Base-by-base conservation (phyloP, 2,888 invertebrate species). In the Aradus depressus region DNA sequence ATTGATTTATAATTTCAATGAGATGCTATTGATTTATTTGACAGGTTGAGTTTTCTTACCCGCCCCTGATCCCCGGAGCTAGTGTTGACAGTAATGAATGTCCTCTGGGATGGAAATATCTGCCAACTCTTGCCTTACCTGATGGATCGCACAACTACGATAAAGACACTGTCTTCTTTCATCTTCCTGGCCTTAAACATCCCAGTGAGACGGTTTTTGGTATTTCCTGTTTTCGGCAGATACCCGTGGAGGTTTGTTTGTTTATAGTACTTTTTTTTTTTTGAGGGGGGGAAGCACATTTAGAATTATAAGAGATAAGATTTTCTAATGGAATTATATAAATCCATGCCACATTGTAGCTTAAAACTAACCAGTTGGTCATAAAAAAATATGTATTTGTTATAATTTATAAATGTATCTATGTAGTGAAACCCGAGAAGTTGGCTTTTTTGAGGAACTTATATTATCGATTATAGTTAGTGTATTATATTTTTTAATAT, bases 91-190 rank as follows among this genome's bases (percentile, higher is more conserved):
- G 58, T 53, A 79, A 85, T 60, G 90, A 91, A 63, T 80, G 93
- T 56, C 96, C 96, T 2, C 72, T 81, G 10, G 85, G 84, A 52
- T 98, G 97, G 98, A 85, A 88, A 62, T 89, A 95, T 68, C 72
- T 98, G 49, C 93, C 97, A n/a, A 92, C 96, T 0, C 70, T 97
- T 44, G 95, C 96, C 1, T 70, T 98, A 57, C 97, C 97, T 10
- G 98, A 98, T 75, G 97, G 97, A 32, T 93, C 96, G 10, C 98
- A 98, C 65, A 97, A 98, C 71, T 93, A 82, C 65, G 78, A 86
- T 50, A 84, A 91, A 63, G 97, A 98, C 65, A 91, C 93, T 0
- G 89, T 96, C 58, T 97, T 84, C 71, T 98, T 98, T 68, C 90
- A 93, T 68, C 73, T 98, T 54, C 96, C 96, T 28, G 88, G 92